Conservation (phyloP, 2,113 vertebrate species). For the Catharus minimus region DNA sequence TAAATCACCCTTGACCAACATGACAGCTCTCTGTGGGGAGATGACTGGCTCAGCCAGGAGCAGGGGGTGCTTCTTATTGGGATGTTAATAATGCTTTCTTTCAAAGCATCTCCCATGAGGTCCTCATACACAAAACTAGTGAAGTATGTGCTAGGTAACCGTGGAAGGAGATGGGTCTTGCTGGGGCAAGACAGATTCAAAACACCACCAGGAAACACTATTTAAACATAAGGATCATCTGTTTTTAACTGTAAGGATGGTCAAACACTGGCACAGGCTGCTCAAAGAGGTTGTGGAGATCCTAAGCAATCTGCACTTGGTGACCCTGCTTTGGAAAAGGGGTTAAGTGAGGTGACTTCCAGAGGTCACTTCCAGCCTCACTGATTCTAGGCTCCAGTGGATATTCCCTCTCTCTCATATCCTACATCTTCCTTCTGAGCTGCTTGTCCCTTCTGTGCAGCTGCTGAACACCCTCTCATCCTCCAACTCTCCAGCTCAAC, state of each 20-base stretch:
- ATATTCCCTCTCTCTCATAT: background rate
- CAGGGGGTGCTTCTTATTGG: fast-evolving
- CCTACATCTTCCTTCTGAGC: background rate
- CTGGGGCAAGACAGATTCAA: background rate
- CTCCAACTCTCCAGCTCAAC: background rate
- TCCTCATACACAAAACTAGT: background rate
- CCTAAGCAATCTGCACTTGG: background rate
- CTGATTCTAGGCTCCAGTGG: background rate
- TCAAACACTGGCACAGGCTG: background rate
- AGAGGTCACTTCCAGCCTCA: background rate
- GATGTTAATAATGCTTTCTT: background rate
- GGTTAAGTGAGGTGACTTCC: background rate
- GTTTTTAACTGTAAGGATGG: background rate
- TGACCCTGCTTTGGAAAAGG: background rate
- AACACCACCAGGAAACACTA: background rate
- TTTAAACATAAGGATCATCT: background rate
- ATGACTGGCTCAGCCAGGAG: background rate
- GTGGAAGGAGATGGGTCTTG: background rate
- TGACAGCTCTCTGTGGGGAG: fast-evolving
- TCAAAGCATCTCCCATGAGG: background rate
- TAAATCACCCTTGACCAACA: background rate
- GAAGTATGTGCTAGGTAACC: background rate
- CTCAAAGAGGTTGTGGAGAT: background rate
- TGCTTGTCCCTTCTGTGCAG: background rate
- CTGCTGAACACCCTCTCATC: background rate